phyloP scores from a whole-genome alignment of 2,113 vertebrate genomes.

The Myotis davidii region DNA sequence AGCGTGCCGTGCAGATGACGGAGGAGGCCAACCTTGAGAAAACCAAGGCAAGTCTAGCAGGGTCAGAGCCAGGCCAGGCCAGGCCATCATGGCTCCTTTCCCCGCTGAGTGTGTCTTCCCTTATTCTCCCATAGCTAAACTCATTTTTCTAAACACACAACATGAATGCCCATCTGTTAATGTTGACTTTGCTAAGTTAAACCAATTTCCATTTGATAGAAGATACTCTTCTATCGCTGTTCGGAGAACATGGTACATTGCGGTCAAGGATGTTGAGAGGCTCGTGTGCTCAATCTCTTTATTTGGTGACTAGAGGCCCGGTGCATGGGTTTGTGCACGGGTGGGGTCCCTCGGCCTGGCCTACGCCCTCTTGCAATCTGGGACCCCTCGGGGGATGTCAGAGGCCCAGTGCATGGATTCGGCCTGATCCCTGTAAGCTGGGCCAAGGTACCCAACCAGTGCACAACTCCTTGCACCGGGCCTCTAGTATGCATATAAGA shows the following conservation, averaged over 20 bases:
- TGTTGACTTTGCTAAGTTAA: conserved; percentile 42
- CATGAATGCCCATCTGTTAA: neutral
- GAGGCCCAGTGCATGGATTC: too few relatives aligned
- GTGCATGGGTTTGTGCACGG: too few relatives aligned
- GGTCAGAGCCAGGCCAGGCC: neutral
- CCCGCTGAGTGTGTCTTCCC: neutral
- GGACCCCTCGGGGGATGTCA: too few relatives aligned
- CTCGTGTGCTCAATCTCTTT: neutral
- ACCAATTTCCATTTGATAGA: neutral
- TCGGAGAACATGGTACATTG: neutral
- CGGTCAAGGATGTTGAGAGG: neutral
- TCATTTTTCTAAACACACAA: neutral
- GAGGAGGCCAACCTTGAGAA: conserved; percentile 95
- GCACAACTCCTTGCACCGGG: too few relatives aligned
- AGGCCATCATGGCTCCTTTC: too few relatives aligned
- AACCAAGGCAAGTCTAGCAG: conserved; percentile 84
- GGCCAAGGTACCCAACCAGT: too few relatives aligned
- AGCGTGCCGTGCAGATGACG: conserved; percentile 91
- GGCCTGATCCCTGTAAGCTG: too few relatives aligned
- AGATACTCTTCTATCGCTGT: neutral
- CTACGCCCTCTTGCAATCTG: too few relatives aligned
- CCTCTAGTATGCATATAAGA: too few relatives aligned
- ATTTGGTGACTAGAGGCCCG: neutral
- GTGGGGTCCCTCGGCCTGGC: too few relatives aligned
- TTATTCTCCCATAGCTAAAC: neutral